Base-by-base conservation (phyloP, 2,888 invertebrate genomes). In the Hydraecia micacea region DNA sequence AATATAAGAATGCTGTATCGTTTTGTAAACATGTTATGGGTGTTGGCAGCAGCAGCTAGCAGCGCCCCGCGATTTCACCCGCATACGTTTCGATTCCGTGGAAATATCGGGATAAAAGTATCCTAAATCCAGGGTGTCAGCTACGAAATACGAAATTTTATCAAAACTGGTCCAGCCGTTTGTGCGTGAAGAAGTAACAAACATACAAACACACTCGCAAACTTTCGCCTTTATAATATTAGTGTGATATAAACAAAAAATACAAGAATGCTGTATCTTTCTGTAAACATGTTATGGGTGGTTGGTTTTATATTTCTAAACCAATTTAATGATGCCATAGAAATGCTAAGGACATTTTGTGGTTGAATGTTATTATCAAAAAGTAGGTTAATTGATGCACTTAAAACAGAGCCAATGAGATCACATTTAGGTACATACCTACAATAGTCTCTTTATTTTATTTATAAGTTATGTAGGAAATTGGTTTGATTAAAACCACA, bases 301-400 rank as follows among this genome's bases (percentile, higher is more conserved):
- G 46, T 69, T 15, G 46, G 72, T 84, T 84, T 84, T 66, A 70
- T 84, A 76, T 84, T 84, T 84, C 71, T 72, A 78, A 85, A 74
- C 74, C 81, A 77, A 77, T 78, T 70, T 60, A 65, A 75, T 62
- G 68, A 85, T 69, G 65, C 68, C 79, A 78, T 85, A 84, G 39
- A 58, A 85, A 63, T 75, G 67, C 60, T 66, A 66, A 74, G 72
- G 71, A 75, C 46, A 74, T 80, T 69, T 58, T 62, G 55, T 84
- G 39, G 67, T 70, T 67, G 13, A 78, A 52, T 55, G 36, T 55
- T n/a, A 49, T 55, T 65, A 49, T 83, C 18, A 63, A 49, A 0
- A 79, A 52, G 70, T 79, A 66, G 58, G 68, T 79, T 71, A 42
- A 63, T 72, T 79, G 15, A 36, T 74, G 70, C 69, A 83, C 65